Percentiles rank a stretch among this genome's conserved stretches.
Evolutionary conservation across 1,140 invertebrate genomes (phyloP).

Genomic region (Eueides isabella): DNA sequence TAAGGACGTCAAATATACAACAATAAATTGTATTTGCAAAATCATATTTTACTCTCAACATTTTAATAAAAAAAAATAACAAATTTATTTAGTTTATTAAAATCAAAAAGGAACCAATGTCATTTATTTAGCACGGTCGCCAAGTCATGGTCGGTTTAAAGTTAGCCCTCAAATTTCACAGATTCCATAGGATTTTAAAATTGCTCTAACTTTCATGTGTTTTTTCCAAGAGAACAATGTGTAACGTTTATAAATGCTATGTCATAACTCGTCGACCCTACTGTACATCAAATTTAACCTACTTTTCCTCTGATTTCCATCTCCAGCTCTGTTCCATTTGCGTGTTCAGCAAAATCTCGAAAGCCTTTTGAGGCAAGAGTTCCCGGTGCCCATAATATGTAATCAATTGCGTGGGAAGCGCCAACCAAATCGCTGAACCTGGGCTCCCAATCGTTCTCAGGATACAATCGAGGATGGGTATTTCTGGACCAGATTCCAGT

Average conservation of each 20-base stretch:
- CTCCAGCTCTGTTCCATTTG: conserved; percentile 66
- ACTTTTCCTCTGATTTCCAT: conserved; percentile 67
- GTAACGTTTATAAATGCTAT: too few relatives aligned
- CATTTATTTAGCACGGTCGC: too few relatives aligned
- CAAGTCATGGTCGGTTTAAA: too few relatives aligned
- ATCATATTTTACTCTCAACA: too few relatives aligned
- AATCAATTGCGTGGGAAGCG: conserved; percentile 61
- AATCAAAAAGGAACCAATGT: too few relatives aligned
- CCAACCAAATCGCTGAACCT: conserved; percentile 66
- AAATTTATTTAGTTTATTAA: too few relatives aligned
- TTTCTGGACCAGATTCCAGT: conserved; percentile 73
- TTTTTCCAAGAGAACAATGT: too few relatives aligned
- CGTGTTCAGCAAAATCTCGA: conserved; percentile 61
- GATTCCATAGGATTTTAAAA: too few relatives aligned
- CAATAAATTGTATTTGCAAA: not conserved
- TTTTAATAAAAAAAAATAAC: too few relatives aligned
- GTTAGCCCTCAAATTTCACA: too few relatives aligned
- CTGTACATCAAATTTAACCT: not conserved
- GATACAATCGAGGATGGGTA: conserved; percentile 65
- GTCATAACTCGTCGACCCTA: too few relatives aligned
- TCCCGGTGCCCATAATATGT: conserved; percentile 62
- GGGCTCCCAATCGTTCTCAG: conserved; percentile 70
- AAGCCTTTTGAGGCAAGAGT: conserved; percentile 57
- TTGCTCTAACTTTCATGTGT: too few relatives aligned
- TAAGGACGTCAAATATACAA: not conserved